These are phyloP conservation scores for Stegodyphus mimosarum DNA, from an alignment of 1,140 invertebrate genomes.

Conservation along the genomic window DNA sequence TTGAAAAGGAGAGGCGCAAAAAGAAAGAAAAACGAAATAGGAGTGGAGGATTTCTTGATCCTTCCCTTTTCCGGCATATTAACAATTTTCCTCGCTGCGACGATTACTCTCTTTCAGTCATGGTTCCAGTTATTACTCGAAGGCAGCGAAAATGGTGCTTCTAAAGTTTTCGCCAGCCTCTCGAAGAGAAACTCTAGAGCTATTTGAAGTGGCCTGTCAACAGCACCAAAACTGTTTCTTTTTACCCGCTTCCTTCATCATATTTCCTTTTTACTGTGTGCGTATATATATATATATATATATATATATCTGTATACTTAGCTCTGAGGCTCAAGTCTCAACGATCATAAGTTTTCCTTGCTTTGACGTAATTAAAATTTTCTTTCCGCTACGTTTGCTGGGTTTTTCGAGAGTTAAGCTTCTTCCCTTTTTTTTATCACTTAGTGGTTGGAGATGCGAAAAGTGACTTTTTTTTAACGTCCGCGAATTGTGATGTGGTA, in stretches of 20 bases:
- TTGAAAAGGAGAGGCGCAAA: not conserved
- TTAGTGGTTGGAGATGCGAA: not conserved
- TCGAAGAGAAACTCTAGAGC: slow-evolving; percentile 17
- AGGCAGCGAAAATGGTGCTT: slow-evolving; percentile 12
- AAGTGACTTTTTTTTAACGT: not conserved
- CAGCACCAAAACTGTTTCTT: slow-evolving; percentile 37
- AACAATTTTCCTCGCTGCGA: slow-evolving; percentile 20
- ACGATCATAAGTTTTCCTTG: not conserved
- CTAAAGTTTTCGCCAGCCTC: slow-evolving; percentile 18
- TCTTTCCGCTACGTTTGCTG: not conserved
- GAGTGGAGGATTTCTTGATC: no score
- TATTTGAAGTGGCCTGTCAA: slow-evolving; percentile 52
- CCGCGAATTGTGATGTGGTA: no score
- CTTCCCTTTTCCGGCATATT: slow-evolving; percentile 27
- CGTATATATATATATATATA: slow-evolving; percentile 3
- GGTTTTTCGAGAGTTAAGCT: no score
- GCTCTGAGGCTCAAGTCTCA: not conserved
- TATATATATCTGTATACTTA: not conserved
- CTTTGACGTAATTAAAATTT: not conserved
- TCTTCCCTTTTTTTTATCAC: not conserved
- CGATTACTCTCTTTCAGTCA: slow-evolving; percentile 33
- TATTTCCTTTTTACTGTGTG: not conserved
- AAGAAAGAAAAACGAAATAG: not conserved
- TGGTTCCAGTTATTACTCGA: slow-evolving; percentile 39
- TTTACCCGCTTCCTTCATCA: slow-evolving; percentile 1